Conservation (phyloP, 2,113 vertebrate species). For the Sinocyclocheilus anshuiensis region DNA sequence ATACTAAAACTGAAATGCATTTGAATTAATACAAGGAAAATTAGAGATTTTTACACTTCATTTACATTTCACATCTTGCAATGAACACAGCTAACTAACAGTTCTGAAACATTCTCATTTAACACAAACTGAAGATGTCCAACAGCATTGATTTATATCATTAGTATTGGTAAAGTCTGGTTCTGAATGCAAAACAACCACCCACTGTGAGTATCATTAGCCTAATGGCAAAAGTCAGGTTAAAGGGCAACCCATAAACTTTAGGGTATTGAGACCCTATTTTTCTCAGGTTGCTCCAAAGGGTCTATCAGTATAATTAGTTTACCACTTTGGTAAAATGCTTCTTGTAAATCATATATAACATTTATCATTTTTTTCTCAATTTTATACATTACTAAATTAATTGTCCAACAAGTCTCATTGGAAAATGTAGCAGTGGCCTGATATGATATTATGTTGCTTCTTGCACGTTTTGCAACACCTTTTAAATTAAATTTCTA, state of each 20-base stretch:
- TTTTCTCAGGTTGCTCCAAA: conserved; percentile 2
- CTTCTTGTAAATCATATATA: background rate
- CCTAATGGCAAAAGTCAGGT: conserved; percentile 16
- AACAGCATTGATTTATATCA: background rate
- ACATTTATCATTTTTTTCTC: background rate
- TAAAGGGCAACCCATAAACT: background rate
- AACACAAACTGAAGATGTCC: background rate
- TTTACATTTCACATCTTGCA: background rate
- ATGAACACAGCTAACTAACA: background rate
- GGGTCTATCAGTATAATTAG: background rate
- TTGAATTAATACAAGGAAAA: background rate
- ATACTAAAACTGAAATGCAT: background rate
- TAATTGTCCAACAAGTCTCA: background rate
- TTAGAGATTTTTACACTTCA: background rate
- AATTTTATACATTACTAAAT: background rate
- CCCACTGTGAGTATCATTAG: background rate
- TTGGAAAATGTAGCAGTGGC: background rate
- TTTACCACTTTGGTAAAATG: background rate
- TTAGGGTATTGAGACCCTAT: background rate
- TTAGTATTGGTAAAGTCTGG: background rate
- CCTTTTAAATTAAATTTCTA: background rate
- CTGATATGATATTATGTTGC: background rate
- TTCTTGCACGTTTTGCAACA: background rate
- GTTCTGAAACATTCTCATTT: background rate
- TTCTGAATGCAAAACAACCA: background rate